Conservation (phyloP, 2,797 vertebrate genomes). For the Pseudotriccus pelzelni region DNA sequence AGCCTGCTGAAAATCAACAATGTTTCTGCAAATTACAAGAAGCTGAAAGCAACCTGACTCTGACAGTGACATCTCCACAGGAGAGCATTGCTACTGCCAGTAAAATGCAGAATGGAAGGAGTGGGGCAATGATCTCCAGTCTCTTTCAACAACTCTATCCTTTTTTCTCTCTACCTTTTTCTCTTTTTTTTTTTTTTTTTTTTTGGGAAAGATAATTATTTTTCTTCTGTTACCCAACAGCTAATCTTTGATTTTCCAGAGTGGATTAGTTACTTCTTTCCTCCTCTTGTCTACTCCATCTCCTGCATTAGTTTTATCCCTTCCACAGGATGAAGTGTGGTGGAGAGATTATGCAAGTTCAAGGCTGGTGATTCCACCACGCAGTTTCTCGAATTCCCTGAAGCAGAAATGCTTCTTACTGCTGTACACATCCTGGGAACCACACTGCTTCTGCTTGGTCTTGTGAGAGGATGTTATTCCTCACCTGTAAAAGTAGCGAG, state of each 20-base stretch:
- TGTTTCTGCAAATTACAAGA: not conserved
- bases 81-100: not conserved
- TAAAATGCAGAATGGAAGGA: not conserved
- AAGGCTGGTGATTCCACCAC: not conserved
- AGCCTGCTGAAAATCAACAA: not conserved
- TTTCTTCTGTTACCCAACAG: not conserved
- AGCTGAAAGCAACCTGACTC: not conserved
- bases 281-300: not conserved
- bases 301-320: not conserved
- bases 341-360: not conserved
- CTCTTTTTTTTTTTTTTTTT: too few relatives aligned
- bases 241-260: not conserved
- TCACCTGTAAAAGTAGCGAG: not conserved
- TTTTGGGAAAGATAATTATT: not conserved
- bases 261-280: not conserved
- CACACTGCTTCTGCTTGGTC: not conserved
- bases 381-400: not conserved
- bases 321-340: not conserved
- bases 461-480: not conserved
- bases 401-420: not conserved
- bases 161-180: fast-evolving
- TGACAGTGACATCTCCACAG: not conserved
- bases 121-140: not conserved
- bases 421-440: not conserved
- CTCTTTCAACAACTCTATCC: not conserved